Conservation (phyloP, 2,113 vertebrate species). For the Psephotus haematonotus region DNA sequence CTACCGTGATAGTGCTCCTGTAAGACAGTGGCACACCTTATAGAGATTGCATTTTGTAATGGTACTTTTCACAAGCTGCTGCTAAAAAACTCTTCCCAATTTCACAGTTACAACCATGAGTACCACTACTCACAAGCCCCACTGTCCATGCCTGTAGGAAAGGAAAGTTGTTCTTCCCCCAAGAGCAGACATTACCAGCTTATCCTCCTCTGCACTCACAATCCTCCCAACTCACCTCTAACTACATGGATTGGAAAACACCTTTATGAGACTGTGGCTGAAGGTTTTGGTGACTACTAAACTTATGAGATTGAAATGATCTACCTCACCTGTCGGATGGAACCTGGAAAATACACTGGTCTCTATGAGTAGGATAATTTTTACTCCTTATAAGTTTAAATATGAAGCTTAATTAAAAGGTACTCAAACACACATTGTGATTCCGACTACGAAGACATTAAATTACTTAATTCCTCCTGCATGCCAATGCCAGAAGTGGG, state of each 20-base stretch:
- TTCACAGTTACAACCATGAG: not conserved
- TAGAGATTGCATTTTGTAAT: not conserved
- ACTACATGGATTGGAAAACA: not conserved
- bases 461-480: not conserved
- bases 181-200: not conserved
- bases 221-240: not conserved
- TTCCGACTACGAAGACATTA: not conserved
- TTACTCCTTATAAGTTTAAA: not conserved
- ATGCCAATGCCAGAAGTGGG: not conserved
- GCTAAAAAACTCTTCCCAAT: not conserved
- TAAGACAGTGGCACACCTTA: not conserved
- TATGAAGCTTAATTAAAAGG: not conserved
- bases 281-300: not conserved
- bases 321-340: not conserved
- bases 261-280: not conserved
- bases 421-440: not conserved
- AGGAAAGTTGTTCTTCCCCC: not conserved
- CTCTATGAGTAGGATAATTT: not conserved
- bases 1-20: not conserved
- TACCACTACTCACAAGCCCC: not conserved
- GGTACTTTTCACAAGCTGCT: not conserved
- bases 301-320: not conserved
- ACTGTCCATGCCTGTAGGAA: not conserved
- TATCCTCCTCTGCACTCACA: accelerated
- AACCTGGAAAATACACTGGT: not conserved